Evolutionary conservation across 1,140 invertebrate genomes (phyloP), one percentile per base, ranked within the genome.

Genomic region (Bilobella aurantiaca): DNA sequence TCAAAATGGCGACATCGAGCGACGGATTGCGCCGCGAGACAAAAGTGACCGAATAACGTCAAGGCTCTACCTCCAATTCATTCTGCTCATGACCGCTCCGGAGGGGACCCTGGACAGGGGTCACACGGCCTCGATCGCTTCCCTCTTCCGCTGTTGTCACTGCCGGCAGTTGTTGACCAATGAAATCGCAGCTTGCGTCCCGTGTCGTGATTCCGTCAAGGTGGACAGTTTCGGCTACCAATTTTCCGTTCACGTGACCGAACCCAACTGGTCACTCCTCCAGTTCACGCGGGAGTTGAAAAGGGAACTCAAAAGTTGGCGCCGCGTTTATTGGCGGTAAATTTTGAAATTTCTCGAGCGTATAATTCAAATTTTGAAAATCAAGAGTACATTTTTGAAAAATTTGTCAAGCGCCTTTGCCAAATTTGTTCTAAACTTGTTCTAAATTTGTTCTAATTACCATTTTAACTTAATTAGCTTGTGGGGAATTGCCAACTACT

Each of bases 271-370:
- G 90, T 87, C 87, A 72, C 79, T 95, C 12, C 90, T 87, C 72
- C 86, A 88, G 47, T 90, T 90, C 74, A 85, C 96, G 8, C 75
- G 85, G 12, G 82, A 84, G 67, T 76, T 94, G 23, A 86, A 88
- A 73, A 82, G 82, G 8, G 85, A 90, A 70, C 78, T 93, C 34
- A 87, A 88, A 67, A 86, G 85, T 0, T 96, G 93, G 93, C 79
- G 90, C 0, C 87, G 87, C 74, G 90, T 94, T 0, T 96, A 95
- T 78, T 96, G 93, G 93, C 83, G 87, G 69, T 71, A 16, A 59
- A 23, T 29, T 30, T 29, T 29, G 3, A 32, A 59, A 32, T 23
- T 32, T 12, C n/a, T n/a, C n/a, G n/a, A n/a, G n/a, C n/a, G n/a
- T n/a, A n/a, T n/a, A n/a, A n/a, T n/a, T n/a, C n/a, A n/a, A n/a